Evolutionary conservation across 30 jellyfish, hydroid and myxozoan species (phyloP).

Genomic region (Aurelia sp.): DNA sequence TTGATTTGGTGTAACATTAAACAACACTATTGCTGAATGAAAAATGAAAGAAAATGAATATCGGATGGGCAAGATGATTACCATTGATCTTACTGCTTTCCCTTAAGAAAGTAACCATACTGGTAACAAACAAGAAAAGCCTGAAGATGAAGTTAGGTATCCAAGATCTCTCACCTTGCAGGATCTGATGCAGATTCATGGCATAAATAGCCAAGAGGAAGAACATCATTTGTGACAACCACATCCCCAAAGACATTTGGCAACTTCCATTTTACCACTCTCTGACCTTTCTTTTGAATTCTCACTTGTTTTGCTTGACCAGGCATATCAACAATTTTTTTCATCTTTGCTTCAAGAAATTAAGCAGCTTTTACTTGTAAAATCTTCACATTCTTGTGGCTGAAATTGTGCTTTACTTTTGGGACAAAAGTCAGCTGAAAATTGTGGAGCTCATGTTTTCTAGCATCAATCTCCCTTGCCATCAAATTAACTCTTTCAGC

Average conservation of each 20-base stretch:
- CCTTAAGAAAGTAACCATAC: too few relatives aligned
- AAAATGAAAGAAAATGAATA: too few relatives aligned
- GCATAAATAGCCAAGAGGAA: conserved; percentile 13
- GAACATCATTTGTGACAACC: conserved; percentile 10
- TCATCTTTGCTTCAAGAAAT: not conserved
- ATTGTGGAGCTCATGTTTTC: not conserved
- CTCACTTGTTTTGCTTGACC: not conserved
- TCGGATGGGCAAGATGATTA: too few relatives aligned
- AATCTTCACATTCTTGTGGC: not conserved
- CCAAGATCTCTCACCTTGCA: too few relatives aligned
- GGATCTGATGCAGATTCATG: too few relatives aligned
- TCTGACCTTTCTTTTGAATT: not conserved
- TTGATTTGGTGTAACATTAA: too few relatives aligned
- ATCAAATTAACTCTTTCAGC: not conserved
- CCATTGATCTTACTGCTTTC: too few relatives aligned
- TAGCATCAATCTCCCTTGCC: not conserved
- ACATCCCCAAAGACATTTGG: not conserved
- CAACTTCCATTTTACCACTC: conserved; percentile 6
- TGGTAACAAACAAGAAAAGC: too few relatives aligned
- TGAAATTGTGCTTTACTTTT: not conserved
- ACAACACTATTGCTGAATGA: too few relatives aligned
- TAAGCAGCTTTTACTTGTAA: conserved; percentile 17
- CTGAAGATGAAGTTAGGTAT: too few relatives aligned
- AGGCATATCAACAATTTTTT: conserved; percentile 8
- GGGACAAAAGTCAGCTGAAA: not conserved